Conservation (phyloP, 2,888 invertebrate genomes). For the Hedychridium roseum region DNA sequence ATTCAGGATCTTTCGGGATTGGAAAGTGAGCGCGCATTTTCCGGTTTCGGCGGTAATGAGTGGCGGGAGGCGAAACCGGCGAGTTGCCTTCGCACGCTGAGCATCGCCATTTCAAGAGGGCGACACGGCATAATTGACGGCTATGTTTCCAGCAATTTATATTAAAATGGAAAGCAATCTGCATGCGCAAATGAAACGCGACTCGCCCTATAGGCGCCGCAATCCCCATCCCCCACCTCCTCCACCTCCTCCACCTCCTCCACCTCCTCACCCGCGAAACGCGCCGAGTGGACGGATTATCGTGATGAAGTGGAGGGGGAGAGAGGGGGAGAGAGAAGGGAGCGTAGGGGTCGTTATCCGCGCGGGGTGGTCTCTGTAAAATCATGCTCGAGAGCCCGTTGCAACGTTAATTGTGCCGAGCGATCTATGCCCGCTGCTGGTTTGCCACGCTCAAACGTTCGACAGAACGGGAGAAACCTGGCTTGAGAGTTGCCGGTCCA, state of each 20-base stretch:
- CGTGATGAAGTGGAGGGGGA: slow-evolving; percentile 32
- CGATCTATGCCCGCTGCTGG: slow-evolving; percentile 8
- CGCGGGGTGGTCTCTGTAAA: slow-evolving; percentile 44
- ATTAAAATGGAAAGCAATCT: slow-evolving; percentile 61
- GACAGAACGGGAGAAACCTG: slow-evolving; percentile 6
- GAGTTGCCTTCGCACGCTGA: too few species aligned
- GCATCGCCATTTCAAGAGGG: slow-evolving; percentile 29
- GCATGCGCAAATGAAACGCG: slow-evolving; percentile 59
- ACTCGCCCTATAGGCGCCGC: too few species aligned
- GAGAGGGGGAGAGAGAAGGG: slow-evolving; percentile 29
- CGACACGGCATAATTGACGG: slow-evolving; percentile 51
- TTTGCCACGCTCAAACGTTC: background rate
- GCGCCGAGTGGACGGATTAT: slow-evolving; percentile 49
- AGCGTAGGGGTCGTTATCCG: slow-evolving; percentile 26
- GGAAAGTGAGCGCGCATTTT: too few species aligned
- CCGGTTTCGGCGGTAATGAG: slow-evolving; percentile 27
- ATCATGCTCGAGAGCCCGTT: slow-evolving; percentile 47
- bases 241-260: too few species aligned
- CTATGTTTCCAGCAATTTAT: slow-evolving; percentile 59
- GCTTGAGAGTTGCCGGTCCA: slow-evolving; percentile 8
- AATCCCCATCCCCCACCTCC: too few species aligned
- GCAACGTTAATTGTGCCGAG: slow-evolving; percentile 49
- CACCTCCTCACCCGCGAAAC: too few species aligned
- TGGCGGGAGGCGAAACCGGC: too few species aligned
- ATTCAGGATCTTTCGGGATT: too few species aligned